Evolutionary conservation across 2,888 invertebrate species (phyloP).

Genomic region (Plebejus anna): DNA sequence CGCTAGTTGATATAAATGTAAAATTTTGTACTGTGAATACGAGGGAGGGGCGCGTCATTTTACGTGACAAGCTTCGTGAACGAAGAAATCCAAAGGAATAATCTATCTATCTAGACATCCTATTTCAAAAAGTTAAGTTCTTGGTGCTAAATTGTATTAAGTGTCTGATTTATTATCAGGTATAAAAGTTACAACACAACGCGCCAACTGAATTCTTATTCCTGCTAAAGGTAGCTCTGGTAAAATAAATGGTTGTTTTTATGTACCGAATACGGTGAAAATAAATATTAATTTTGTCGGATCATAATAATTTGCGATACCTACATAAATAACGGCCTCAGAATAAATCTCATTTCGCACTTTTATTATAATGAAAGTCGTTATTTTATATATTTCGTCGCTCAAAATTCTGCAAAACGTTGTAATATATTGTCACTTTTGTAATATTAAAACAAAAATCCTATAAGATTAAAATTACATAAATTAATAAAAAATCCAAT

Average conservation of each 20-base stretch:
- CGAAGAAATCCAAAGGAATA: too few species aligned
- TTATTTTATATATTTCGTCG: slow-evolving; percentile 13
- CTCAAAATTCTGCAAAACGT: background rate
- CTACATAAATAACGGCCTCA: slow-evolving; percentile 34
- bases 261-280: slow-evolving; percentile 13
- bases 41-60: too few species aligned
- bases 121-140: background rate
- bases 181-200: background rate
- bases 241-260: background rate
- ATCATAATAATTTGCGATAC: slow-evolving; percentile 35
- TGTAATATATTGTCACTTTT: background rate
- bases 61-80: too few species aligned
- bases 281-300: slow-evolving; percentile 30
- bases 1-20: too few species aligned
- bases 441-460: background rate
- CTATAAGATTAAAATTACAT: background rate
- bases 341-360: slow-evolving; percentile 33
- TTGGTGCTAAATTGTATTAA: background rate
- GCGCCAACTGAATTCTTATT: background rate
- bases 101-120: too few species aligned
- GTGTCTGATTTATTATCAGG: background rate
- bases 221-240: background rate
- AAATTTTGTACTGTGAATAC: too few species aligned
- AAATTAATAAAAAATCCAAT: background rate
- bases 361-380: slow-evolving; percentile 20